Evolutionary conservation across 2,797 vertebrate genomes (phyloP), one percentile per base, ranked within the genome.

Genomic region (Apogon hyalosoma): DNA sequence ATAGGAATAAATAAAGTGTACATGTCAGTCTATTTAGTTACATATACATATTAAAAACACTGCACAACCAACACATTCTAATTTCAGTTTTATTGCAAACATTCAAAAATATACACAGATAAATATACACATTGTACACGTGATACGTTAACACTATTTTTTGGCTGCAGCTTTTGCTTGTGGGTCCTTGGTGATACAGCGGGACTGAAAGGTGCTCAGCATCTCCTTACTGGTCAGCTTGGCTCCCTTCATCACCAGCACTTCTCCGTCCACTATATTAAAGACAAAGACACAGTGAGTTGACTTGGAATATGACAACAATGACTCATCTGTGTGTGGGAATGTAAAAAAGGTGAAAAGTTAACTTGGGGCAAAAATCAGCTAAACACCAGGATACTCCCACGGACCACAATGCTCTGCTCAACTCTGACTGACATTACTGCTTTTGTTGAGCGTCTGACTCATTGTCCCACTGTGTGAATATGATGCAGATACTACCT

Each of bases 241-340:
- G 48, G 91, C 92, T 66, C 94, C 94, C 77, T 96, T 97, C 93
- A 97, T 93, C 79, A 96, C 64, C 78, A 98, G 71, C 85, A 51
- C 90, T 11, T 96, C 95, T 83, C 96, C 96, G 36, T 98, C 95
- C 38, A 72, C 96, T 98, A 89, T 3, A 40, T 70, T 0, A 12
- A 61, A 51, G 45, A 28, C 15, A 75, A 42, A 46, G 4, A 64
- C 38, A 75, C 55, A 70, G 59, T 81, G 67, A 38, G 21, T 16
- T 63, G 67, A 83, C n/a, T 81, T 56, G 6, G 3, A 33, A 71
- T 2, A 2, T 38, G 3, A 7, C 52, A 28, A 54, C 45, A 55
- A 48, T 63, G 39, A 54, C 38, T 51, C 15, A 38, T 11, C 9
- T 48, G 12, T 39, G 18, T 38, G 46, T 54, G 21, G 21, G 56